Conservation (phyloP, 35 echinoderm and acorn worm species). For the Ptychodera flava region DNA sequence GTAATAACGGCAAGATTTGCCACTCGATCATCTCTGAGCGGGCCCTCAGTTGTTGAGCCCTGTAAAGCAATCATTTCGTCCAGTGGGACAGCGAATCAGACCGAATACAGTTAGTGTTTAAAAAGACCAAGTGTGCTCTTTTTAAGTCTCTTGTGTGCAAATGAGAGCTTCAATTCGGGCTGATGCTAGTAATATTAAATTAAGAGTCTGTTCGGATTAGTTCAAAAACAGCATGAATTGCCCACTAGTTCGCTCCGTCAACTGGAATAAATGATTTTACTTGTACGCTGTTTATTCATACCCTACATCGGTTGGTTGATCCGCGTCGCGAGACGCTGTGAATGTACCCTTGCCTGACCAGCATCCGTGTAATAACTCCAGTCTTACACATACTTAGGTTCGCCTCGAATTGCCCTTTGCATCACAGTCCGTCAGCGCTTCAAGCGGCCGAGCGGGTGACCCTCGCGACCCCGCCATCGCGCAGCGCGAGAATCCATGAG, state of each 20-base stretch:
- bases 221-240: background rate
- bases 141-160: background rate
- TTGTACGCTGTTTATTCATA: background rate
- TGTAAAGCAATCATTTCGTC: background rate
- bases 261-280: background rate
- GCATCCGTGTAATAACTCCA: background rate
- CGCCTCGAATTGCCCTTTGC: background rate
- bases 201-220: background rate
- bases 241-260: background rate
- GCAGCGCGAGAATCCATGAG: background rate
- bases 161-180: background rate
- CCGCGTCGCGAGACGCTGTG: background rate
- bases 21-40: too few species aligned
- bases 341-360: background rate
- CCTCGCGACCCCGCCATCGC: background rate
- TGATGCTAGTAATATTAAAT: background rate
- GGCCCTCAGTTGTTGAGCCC: too few species aligned
- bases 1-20: background rate
- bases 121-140: background rate
- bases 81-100: background rate
- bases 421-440: background rate
- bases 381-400: background rate
- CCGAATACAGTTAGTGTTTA: background rate
- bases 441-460: background rate
- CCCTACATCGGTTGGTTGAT: background rate